Conservation (phyloP, 2,797 vertebrate species). For the Malacoctenus gilli region DNA sequence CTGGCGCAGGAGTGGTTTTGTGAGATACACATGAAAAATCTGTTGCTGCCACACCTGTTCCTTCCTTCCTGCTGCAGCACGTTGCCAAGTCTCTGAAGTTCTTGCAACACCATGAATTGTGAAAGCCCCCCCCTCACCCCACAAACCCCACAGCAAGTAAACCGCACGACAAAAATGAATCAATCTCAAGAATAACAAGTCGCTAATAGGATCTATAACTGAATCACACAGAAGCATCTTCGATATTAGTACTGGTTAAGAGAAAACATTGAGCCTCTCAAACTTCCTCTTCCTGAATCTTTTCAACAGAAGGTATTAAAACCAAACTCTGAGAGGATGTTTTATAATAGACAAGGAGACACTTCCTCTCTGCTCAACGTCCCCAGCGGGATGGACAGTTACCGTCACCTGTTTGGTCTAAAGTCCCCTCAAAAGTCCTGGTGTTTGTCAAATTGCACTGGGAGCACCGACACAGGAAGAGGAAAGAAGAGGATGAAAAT, state of each 20-base stretch:
- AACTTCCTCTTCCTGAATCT: not conserved
- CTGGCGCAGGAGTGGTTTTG: slow-evolving; percentile 15
- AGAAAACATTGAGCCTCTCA: not conserved
- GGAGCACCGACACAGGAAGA: slow-evolving; percentile 30
- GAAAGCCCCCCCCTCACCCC: slow-evolving; percentile 41
- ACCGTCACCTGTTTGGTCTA: slow-evolving; percentile 46
- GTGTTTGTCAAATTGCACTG: slow-evolving; percentile 44
- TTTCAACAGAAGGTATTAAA: not conserved
- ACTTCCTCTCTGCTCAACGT: slow-evolving; percentile 43
- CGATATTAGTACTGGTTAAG: no score
- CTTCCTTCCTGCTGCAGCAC: slow-evolving; percentile 75
- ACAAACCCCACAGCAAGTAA: slow-evolving; percentile 14
- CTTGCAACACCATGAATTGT: slow-evolving; percentile 35
- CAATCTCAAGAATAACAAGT: not conserved
- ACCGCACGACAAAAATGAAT: slow-evolving; percentile 40
- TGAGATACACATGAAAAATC: slow-evolving; percentile 59
- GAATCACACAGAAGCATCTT: no score
- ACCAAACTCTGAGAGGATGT: slow-evolving; percentile 22
- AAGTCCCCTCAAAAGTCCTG: slow-evolving; percentile 30
- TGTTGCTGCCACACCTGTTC: slow-evolving; percentile 78
- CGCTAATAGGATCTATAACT: no score
- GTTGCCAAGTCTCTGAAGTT: slow-evolving; percentile 53
- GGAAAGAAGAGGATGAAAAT: slow-evolving; percentile 35
- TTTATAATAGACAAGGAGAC: slow-evolving; percentile 36
- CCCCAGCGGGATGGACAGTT: slow-evolving; percentile 13